Conservation (phyloP, 2,113 vertebrate species). For the Thalassarche chlororhynchos region DNA sequence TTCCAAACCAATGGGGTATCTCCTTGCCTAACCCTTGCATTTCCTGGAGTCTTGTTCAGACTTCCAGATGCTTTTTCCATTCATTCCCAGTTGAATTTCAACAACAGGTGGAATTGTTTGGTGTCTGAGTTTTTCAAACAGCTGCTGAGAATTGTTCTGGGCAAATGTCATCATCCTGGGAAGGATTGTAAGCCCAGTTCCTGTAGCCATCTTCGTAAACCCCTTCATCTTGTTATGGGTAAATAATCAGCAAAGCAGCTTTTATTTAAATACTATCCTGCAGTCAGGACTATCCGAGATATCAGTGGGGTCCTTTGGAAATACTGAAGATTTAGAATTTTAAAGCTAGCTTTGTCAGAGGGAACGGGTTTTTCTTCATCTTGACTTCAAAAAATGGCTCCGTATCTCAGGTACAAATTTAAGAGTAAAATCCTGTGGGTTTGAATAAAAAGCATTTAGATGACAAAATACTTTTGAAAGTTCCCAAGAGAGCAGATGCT, state of each 20-base stretch:
- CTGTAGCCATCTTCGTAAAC: not conserved
- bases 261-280: not conserved
- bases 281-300: not conserved
- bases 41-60: not conserved
- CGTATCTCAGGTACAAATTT: not conserved
- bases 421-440: constrained; percentile 34
- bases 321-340: not conserved
- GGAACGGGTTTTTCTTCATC: not conserved
- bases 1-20: not conserved
- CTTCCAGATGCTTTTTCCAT: constrained; percentile 47
- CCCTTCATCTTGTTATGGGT: not conserved
- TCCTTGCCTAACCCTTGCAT: not conserved
- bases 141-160: constrained; percentile 57
- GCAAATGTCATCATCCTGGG: not conserved
- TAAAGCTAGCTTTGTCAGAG: not conserved
- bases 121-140: constrained; percentile 55
- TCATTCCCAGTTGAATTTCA: constrained; percentile 53
- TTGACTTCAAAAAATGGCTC: not conserved
- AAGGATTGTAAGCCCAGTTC: not conserved
- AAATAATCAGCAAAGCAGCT: not conserved
- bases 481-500: not conserved
- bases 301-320: not conserved
- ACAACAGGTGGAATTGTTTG: constrained; percentile 68
- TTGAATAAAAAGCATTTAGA: not conserved
- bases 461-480: not conserved